Evolutionary conservation across 2,888 invertebrate genomes (phyloP), one percentile per base, ranked within the genome.

Genomic region (Andrena camellia): DNA sequence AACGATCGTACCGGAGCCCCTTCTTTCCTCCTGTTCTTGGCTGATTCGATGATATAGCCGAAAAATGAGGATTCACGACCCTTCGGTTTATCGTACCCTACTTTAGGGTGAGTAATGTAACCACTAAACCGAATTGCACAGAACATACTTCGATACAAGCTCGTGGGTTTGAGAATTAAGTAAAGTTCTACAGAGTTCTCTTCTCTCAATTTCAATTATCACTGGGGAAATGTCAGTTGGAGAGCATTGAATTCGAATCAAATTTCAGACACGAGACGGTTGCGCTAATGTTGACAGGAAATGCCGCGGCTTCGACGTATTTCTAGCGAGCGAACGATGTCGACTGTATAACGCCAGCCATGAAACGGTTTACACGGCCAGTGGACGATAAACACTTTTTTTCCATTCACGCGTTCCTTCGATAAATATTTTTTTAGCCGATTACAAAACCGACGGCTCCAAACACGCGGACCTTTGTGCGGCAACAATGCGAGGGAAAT

Each of bases 401-500:
- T 54, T 35, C 35, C 70, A 35, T 50, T 35, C 69, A 17, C 69
- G 48, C 70, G 57, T 74, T 59, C 81, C 76, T 72, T 72, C 76
- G 82, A 81, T 83, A 83, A 81, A 81, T 69, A 81, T 68, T 83
- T 83, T 83, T 66, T 42, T 50, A 68, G n/a, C 70, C 83, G 77
- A 77, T 81, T 81, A 69, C 77, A 77, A 82, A 82, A 63, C 67
- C 77, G 68, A 73, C 83, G 82, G 52, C 66, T 48, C 69, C 73
- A 66, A 52, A 77, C 60, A 50, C 29, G 29, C 48, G 74, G 26
- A 79, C 72, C 76, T 84, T 83, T 83, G 67, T 79, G 71, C 74
- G 71, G 72, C 57, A 73, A 84, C 84, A 79, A 83, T 84, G 66
- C 79, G 67, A 83, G 69, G 79, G 74, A 72, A 84, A 76, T 79